These are phyloP conservation scores for Pavo muticus DNA, from an alignment of 2,113 vertebrate species.

Conservation along the genomic window DNA sequence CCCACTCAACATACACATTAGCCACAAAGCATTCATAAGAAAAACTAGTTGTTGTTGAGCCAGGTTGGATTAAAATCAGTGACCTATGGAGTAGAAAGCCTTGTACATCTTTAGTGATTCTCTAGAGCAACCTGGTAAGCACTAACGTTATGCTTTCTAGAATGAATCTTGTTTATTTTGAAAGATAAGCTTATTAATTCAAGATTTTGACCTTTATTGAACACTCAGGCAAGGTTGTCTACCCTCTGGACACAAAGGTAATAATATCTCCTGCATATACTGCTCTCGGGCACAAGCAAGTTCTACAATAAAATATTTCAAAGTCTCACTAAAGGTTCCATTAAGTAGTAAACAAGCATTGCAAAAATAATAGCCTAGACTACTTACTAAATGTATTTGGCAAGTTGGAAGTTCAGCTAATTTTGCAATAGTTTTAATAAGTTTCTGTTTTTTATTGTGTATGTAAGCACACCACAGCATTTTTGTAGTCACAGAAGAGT, in stretches of 20 bases:
- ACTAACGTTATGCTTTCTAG: conserved; percentile 52
- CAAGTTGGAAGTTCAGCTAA: neutral
- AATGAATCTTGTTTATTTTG: conserved; percentile 59
- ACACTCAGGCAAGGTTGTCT: conserved; percentile 34
- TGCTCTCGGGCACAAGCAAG: neutral
- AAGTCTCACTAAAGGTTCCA: neutral
- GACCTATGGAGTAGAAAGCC: conserved; percentile 54
- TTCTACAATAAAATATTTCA: conserved; percentile 7
- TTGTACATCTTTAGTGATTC: conserved; percentile 54
- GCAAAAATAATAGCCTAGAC: neutral
- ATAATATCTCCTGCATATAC: neutral
- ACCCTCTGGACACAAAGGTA: conserved; percentile 12
- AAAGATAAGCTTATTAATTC: conserved; percentile 67
- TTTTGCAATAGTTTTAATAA: neutral
- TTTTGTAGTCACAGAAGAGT: neutral
- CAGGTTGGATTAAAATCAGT: conserved; percentile 56
- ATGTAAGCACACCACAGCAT: neutral
- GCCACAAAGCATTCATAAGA: neutral
- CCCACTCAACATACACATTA: neutral
- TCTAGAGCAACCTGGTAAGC: conserved; percentile 27
- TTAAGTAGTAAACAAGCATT: neutral
- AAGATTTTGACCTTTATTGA: conserved; percentile 59
- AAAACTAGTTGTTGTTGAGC: conserved; percentile 10
- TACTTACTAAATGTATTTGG: neutral
- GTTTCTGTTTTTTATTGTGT: neutral